Evolutionary conservation across 2,797 vertebrate genomes (phyloP), one percentile per base, ranked within the genome.

Genomic region (Eulemur rubriventer): DNA sequence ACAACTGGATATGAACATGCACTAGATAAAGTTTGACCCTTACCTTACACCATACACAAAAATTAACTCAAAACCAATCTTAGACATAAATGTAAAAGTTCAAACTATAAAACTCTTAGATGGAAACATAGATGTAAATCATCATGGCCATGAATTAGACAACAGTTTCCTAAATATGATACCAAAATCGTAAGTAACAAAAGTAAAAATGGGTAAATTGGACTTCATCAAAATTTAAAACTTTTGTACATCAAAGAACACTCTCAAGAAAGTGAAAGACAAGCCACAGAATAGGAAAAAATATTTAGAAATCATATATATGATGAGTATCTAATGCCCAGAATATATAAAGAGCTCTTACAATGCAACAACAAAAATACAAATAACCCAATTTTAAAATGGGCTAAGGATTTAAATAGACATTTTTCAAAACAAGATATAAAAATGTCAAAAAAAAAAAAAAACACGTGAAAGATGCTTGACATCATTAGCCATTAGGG

Each of bases 191-290:
- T 28, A 79, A 87, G 52, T 22, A 52, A 57, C 41, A 69, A 87
- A 83, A 84, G n/a, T 82, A 59, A 92, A 97, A 85, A 80, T 17
- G 73, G 59, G 7, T 43, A 72, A 91, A 38, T 8, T 93, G 48
- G 38, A 50, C 65, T 92, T 92, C n/a, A 86, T 70, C 35, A 92
- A 82, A 94, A 76, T 83, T 33, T 33, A 91, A 91, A 92, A 46
- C 14, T 61, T 52, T 52, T 65, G 18, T 35, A 4, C 59, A 69
- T 81, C 33, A 70, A 93, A 83, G 41, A 80, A 88, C 38, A 46
- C 6, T 41, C 41, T 75, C 43, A 94, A 22, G 26, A 70, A 89
- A 89, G 46, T 89, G 10, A 79, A 70, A 89, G 46, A 91, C 17
- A 76, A 89, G 11, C 63, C 81, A 86, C 41, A 52, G n/a, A 90